Evolutionary conservation across 2,113 vertebrate genomes (phyloP).

Genomic region (Gasterosteus nipponicus): DNA sequence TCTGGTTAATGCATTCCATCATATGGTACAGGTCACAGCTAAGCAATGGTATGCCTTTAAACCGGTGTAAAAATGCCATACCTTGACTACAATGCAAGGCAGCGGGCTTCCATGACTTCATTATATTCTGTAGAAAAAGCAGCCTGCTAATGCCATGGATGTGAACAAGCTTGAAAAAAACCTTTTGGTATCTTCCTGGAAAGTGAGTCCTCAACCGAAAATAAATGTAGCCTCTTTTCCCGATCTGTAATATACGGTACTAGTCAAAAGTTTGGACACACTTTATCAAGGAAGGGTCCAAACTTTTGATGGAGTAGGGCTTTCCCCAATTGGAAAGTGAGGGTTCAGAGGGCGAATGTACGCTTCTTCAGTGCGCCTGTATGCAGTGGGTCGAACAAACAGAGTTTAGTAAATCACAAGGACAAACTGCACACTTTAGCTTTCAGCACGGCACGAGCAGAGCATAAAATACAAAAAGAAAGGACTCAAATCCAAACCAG

Average conservation of each 20-base stretch:
- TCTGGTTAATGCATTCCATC: background rate
- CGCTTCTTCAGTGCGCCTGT: background rate
- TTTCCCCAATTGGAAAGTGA: slow-evolving; percentile 14
- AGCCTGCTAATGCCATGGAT: background rate
- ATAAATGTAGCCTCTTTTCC: background rate
- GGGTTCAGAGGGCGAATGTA: background rate
- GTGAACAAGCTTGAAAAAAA: slow-evolving; percentile 19
- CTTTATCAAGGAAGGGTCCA: too few species aligned
- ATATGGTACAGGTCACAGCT: background rate
- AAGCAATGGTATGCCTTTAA: background rate
- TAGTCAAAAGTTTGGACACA: too few species aligned
- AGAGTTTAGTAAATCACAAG: background rate
- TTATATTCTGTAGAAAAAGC: background rate
- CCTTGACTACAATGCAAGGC: background rate
- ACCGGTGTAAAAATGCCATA: background rate
- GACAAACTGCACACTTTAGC: background rate
- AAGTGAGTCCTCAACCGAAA: slow-evolving; percentile 18
- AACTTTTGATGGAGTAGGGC: background rate
- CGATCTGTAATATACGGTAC: slow-evolving; percentile 10
- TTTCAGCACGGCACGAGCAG: background rate
- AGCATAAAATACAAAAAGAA: slow-evolving; percentile 22
- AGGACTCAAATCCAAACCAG: slow-evolving; percentile 54
- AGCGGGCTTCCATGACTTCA: background rate
- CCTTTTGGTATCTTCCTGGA: background rate
- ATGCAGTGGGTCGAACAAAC: background rate